Evolutionary conservation across 2,797 vertebrate genomes (phyloP), one percentile per base, ranked within the genome.

Genomic region (Heterohyrax brucei): DNA sequence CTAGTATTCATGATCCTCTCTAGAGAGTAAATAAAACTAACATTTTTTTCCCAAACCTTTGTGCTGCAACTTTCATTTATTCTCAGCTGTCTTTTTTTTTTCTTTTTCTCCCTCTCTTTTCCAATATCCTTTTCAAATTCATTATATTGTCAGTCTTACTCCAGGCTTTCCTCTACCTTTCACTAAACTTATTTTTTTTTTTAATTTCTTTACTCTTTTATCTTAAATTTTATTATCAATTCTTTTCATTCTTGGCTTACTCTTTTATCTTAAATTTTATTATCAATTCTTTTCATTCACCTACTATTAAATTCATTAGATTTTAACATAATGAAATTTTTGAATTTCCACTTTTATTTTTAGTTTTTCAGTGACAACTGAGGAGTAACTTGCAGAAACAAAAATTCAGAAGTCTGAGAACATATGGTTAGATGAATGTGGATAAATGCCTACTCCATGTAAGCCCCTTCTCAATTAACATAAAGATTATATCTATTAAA

Each of bases 71-170:
- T 95, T 95, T 96, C 70, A 95, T 95, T 94, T 97, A 89, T 93
- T 28, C 16, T 77, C 75, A 92, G 22, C 30, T 19, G 44, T 78
- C 13, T 53, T 81, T 39, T 28, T 48, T 86, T 96, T 59, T 76
- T 95, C 66, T 97, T 91, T 94, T 83, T n/a, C 19, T 93, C 94
- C 96, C n/a, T 87, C n/a, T 87, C 12, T 96, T 93, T 92, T 97
- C 10, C 86, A 76, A 85, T 95, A 91, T 80, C 66, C 77, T 97
- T 98, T 97, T 97, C 92, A 82, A 33, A 84, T 96, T 94, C 72
- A 96, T 96, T 93, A 84, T 89, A 70, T 19, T 92, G 39, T 68
- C 78, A 89, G 70, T 87, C 21, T 93, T 93, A 82, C 48, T 96
- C 66, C 28, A 76, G 22, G 73, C 70, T 80, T 56, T 70, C 53